Conservation (phyloP, 2,888 invertebrate species). For the Volucella inanis region DNA sequence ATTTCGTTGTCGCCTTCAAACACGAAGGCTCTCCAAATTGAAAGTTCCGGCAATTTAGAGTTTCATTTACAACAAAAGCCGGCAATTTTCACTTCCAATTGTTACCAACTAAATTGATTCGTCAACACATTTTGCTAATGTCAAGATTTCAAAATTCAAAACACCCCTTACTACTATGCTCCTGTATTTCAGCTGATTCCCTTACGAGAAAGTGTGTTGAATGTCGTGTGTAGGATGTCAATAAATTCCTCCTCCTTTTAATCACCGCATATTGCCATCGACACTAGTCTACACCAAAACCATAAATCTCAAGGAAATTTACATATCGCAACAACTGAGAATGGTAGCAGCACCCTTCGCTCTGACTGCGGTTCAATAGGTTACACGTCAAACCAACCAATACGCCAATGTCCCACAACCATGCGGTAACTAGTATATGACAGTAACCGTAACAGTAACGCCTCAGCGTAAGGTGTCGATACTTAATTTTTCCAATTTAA, state of each 20-base stretch:
- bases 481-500: conserved; percentile 74
- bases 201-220: too few relatives aligned
- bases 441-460: conserved; percentile 45
- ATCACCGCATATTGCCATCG: conserved; percentile 25
- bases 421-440: conserved; percentile 36
- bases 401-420: conserved; percentile 50
- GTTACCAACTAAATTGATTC: too few relatives aligned
- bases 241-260: background rate
- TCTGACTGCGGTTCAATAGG: conserved; percentile 4
- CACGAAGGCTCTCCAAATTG: too few relatives aligned
- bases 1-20: too few relatives aligned
- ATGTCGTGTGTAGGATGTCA: too few relatives aligned
- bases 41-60: too few relatives aligned
- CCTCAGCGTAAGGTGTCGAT: conserved; percentile 59
- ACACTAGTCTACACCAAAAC: conserved; percentile 41
- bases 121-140: too few relatives aligned
- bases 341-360: background rate
- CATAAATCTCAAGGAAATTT: conserved; percentile 61
- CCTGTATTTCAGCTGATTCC: too few relatives aligned
- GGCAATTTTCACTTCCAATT: too few relatives aligned
- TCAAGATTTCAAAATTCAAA: too few relatives aligned
- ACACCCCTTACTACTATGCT: too few relatives aligned
- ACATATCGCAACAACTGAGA: conserved; percentile 30
- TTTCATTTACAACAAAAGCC: too few relatives aligned
- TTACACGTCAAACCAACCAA: conserved; percentile 28